Evolutionary conservation across 1,140 invertebrate species (phyloP).

Genomic region (Ephestia elutella): DNA sequence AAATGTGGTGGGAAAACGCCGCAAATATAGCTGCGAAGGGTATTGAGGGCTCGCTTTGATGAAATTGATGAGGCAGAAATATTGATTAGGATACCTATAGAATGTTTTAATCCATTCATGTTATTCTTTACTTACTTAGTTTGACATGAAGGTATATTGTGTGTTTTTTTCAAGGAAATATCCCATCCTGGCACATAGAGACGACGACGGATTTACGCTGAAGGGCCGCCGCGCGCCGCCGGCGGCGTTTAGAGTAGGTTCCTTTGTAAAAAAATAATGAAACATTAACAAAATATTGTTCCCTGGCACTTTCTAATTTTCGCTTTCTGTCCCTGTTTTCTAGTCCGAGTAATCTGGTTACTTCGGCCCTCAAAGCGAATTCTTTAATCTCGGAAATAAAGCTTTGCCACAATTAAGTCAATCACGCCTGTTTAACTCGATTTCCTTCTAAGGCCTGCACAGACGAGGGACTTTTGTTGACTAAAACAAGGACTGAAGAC

Average conservation of each 20-base stretch:
- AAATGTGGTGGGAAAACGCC: not conserved
- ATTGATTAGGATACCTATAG: not conserved
- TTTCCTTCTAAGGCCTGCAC: constrained; percentile 44
- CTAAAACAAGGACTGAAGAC: too few species aligned
- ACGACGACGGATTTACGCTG: too few species aligned
- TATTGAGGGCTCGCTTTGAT: not conserved
- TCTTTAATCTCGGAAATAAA: constrained; percentile 59
- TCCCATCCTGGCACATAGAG: too few species aligned
- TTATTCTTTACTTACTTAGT: too few species aligned
- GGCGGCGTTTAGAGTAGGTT: too few species aligned
- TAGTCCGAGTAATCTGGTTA: constrained; percentile 26
- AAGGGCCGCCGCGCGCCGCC: too few species aligned
- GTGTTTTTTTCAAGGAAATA: too few species aligned
- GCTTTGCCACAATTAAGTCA: constrained; percentile 60
- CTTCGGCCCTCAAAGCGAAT: constrained; percentile 28
- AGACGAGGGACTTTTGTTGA: too few species aligned
- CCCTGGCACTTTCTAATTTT: not conserved
- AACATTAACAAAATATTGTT: not conserved
- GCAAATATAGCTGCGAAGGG: not conserved
- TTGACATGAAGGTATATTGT: too few species aligned
- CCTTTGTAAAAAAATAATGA: too few species aligned
- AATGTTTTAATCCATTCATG: too few species aligned
- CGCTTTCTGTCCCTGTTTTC: not conserved
- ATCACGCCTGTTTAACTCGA: constrained; percentile 68
- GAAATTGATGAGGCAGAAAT: not conserved